phyloP scores from a whole-genome alignment of 2,797 vertebrate species.

The Benthosema pterotum region DNA sequence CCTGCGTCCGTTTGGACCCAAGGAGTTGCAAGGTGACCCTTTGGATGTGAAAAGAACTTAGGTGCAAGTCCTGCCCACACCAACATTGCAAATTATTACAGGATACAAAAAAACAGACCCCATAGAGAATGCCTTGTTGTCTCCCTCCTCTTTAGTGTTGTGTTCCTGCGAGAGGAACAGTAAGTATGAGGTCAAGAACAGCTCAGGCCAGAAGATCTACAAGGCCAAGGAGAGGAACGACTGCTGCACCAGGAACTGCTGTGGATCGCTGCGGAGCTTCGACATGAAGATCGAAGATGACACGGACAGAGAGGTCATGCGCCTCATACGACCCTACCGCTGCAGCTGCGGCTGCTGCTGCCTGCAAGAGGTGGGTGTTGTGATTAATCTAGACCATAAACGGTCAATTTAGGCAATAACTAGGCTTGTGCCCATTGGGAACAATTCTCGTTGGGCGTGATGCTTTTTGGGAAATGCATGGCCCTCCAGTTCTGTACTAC shows the following conservation, averaged over 20 bases:
- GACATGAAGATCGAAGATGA: slow-evolving; percentile 88
- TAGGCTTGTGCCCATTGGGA: too few relatives aligned
- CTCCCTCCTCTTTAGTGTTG: slow-evolving; percentile 62
- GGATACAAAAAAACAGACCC: too few relatives aligned
- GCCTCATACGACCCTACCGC: slow-evolving; percentile 85
- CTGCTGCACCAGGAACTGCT: slow-evolving; percentile 90
- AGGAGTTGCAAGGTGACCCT: too few relatives aligned
- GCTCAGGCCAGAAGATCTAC: slow-evolving; percentile 85
- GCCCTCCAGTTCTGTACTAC: too few relatives aligned
- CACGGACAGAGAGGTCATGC: slow-evolving; percentile 86
- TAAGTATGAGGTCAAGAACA: slow-evolving; percentile 89
- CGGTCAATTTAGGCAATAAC: too few relatives aligned
- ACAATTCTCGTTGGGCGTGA: too few relatives aligned
- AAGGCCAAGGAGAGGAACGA: slow-evolving; percentile 88
- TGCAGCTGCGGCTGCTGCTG: slow-evolving; percentile 89
- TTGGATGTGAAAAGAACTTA: too few relatives aligned
- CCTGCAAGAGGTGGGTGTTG: slow-evolving; percentile 84
- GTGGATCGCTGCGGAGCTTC: slow-evolving; percentile 86
- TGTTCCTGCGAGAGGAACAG: slow-evolving; percentile 90
- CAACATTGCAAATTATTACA: too few relatives aligned
- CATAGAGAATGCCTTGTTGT: too few relatives aligned
- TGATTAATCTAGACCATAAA: not conserved
- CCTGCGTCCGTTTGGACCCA: too few relatives aligned
- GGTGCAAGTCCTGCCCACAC: too few relatives aligned
- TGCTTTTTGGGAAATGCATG: too few relatives aligned